Evolutionary conservation across 2,888 invertebrate species (phyloP).

Genomic region (Caenorhabditis sp.): DNA sequence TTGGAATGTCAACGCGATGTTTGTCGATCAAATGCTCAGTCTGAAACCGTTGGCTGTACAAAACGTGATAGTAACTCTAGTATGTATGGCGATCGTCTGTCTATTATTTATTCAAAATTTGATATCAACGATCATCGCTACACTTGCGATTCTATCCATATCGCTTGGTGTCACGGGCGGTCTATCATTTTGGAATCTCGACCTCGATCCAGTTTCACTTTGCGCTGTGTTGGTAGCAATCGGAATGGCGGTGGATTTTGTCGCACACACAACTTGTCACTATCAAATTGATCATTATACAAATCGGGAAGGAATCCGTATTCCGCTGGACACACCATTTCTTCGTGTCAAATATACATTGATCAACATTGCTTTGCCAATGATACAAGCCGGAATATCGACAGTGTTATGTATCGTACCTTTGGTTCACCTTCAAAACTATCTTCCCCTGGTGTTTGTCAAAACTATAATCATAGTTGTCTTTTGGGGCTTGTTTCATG

Average conservation of each 20-base stretch:
- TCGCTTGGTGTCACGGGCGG: constrained; percentile 55
- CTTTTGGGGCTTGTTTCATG: constrained; percentile 66
- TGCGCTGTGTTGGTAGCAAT: constrained; percentile 67
- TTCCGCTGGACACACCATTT: constrained; percentile 38
- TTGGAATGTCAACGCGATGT: constrained; percentile 69
- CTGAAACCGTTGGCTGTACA: constrained; percentile 62
- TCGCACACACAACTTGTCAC: constrained; percentile 65
- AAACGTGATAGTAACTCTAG: constrained; percentile 59
- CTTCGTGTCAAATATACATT: constrained; percentile 48
- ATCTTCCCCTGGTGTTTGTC: constrained; percentile 69
- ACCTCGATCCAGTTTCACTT: constrained; percentile 68
- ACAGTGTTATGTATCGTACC: constrained; percentile 68
- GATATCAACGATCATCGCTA: constrained; percentile 56
- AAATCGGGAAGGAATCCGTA: constrained; percentile 5
- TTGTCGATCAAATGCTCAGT: constrained; percentile 70
- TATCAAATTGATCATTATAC: constrained; percentile 33
- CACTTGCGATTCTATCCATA: constrained; percentile 63
- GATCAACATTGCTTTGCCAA: constrained; percentile 60
- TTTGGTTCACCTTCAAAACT: constrained; percentile 62
- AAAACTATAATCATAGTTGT: constrained; percentile 68
- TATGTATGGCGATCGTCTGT: constrained; percentile 68
- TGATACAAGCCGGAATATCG: constrained; percentile 63
- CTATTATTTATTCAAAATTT: constrained; percentile 66
- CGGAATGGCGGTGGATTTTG: constrained; percentile 70
- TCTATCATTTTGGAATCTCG: constrained; percentile 66